Percentiles rank a stretch among this genome's conserved stretches.
phyloP scores from a whole-genome alignment of 1,140 invertebrate species.

The Oedothorax gibbosus region DNA sequence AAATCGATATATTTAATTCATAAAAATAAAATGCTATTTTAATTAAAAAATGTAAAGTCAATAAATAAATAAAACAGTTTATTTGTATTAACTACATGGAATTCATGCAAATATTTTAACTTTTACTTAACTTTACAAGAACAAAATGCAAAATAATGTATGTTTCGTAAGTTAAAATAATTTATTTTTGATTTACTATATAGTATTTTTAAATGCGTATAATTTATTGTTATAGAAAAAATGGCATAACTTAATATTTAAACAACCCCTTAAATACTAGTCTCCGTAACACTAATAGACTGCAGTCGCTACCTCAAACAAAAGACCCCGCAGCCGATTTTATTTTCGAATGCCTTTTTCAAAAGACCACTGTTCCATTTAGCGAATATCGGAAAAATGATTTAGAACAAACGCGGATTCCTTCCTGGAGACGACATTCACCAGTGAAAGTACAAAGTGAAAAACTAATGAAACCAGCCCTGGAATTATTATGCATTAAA shows the following conservation, averaged over 20 bases:
- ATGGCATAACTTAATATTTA: not conserved
- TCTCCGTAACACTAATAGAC: conserved; percentile 13
- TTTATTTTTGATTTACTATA: no score
- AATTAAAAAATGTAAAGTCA: no score
- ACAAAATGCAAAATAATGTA: no score
- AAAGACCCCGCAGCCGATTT: conserved; percentile 35
- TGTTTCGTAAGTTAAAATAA: no score
- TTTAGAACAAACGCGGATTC: conserved; percentile 52
- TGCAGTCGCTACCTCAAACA: conserved; percentile 24
- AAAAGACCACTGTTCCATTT: conserved; percentile 45
- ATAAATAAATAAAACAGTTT: no score
- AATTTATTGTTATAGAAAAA: not conserved
- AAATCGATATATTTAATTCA: no score
- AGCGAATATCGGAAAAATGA: conserved; percentile 54
- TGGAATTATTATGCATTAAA: conserved; percentile 28
- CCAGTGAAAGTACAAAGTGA: conserved; percentile 38
- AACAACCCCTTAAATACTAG: not conserved
- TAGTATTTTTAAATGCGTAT: no score
- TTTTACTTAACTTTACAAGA: no score
- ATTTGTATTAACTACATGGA: no score
- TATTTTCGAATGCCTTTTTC: conserved; percentile 51
- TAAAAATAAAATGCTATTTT: no score
- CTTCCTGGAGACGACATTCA: conserved; percentile 6
- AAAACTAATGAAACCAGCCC: conserved; percentile 37
- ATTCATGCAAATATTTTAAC: no score